Evolutionary conservation across 2,113 vertebrate genomes (phyloP).

Genomic region (Toxotes jaculatrix): DNA sequence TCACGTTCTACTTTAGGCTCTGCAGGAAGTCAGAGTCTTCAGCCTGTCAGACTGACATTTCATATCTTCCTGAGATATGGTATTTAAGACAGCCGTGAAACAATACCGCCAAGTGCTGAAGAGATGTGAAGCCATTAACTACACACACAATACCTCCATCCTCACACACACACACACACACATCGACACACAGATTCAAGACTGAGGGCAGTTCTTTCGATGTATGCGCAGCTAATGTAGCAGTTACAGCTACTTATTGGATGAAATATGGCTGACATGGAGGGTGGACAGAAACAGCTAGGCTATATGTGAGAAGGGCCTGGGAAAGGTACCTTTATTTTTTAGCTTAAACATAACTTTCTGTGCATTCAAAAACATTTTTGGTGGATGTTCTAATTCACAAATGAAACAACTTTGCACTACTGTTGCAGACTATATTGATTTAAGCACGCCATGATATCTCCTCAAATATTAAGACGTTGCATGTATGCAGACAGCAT

Average conservation of each 20-base stretch:
- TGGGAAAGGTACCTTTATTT: not conserved
- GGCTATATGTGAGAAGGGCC: constrained; percentile 1
- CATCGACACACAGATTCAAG: constrained; percentile 27
- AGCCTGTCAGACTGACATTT: constrained; percentile 50
- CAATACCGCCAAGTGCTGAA: constrained; percentile 42
- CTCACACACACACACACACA: constrained; percentile 26
- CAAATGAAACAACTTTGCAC: not conserved
- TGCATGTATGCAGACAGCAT: not conserved
- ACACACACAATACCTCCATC: constrained; percentile 11
- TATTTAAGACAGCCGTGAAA: constrained; percentile 63
- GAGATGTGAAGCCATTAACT: constrained; percentile 52
- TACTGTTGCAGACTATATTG: not conserved
- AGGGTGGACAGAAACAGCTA: constrained; percentile 43
- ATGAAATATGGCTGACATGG: constrained; percentile 73
- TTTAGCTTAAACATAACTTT: not conserved
- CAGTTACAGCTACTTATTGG: constrained; percentile 77
- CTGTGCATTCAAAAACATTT: not conserved
- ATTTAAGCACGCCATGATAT: not conserved
- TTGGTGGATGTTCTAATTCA: not conserved
- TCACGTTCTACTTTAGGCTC: constrained; percentile 62
- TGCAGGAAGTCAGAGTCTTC: constrained; percentile 25
- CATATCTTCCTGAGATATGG: constrained; percentile 19
- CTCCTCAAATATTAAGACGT: not conserved
- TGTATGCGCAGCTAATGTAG: constrained; percentile 77
- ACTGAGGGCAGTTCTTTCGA: constrained; percentile 55